Evolutionary conservation across 2,113 vertebrate species (phyloP), one percentile per base, ranked within the genome.

Genomic region (Corythaeola cristata): DNA sequence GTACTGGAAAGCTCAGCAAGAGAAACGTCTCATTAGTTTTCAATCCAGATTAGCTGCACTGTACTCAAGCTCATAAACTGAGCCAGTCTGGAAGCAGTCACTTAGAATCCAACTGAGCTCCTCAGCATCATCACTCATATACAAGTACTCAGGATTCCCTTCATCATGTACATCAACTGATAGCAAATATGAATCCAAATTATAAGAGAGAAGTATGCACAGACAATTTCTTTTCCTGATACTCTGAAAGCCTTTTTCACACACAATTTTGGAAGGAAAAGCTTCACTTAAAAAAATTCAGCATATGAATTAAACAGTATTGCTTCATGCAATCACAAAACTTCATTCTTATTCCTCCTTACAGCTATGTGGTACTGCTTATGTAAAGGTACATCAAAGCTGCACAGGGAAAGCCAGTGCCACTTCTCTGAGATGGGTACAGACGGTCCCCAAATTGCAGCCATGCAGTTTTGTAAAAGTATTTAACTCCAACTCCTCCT

Each of bases 1-100:
- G 77, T 75, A 41, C 80, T 95, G 33, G 85, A 83, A 94, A 90
- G 86, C 56, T 64, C 44, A 90, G 82, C 67, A 66, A 91, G 26
- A 92, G 80, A 96, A 89, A 86, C 3, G 0, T 88, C 77, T 89
- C 45, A 56, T 53, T 93, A 76, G 69, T 60, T 92, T 33, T 75
- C 80, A 93, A 91, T 37, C 67, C 93, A 80, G 85, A 81, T 68
- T 79, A 83, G 78, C 76, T 80, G 22, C 75, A 49, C 71, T 76
- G 66, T 37, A 81, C 33, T 87, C 59, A 81, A 45, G 24, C 11
- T 89, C 50, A 59, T 20, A 75, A 69, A 0, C 11, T 62, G 56
- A 92, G 60, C 21, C 53, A 82, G 44, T 11, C 56, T 87, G 39
- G 68, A 84, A 85, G 41, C n/a, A 79, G 85, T 22, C 6, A 4